Evolutionary conservation across 2,888 invertebrate genomes (phyloP).

Genomic region (Ophion costatus): DNA sequence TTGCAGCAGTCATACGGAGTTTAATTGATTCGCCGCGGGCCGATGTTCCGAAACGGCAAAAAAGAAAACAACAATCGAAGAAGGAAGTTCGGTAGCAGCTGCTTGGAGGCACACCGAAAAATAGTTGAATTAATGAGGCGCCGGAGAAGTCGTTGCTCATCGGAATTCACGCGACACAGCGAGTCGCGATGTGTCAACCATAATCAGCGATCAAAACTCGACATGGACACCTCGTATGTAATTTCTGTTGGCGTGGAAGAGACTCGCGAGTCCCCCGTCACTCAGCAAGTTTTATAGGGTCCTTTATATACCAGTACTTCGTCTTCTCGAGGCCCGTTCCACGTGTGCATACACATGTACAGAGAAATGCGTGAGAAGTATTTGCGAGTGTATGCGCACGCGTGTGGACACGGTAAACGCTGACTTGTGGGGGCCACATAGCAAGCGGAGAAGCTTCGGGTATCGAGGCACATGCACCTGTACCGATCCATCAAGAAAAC

Average conservation of each 20-base stretch:
- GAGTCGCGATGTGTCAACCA: conserved; percentile 53
- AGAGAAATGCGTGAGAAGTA: background rate
- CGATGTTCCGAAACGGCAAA: conserved; percentile 2
- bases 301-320: conserved; percentile 34
- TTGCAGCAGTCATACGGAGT: background rate
- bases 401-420: conserved; percentile 67
- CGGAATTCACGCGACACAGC: conserved; percentile 47
- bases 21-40: conserved; percentile 17
- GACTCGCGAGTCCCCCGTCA: conserved; percentile 56
- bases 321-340: conserved; percentile 19
- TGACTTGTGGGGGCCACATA: conserved; percentile 61
- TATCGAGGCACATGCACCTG: conserved; percentile 77
- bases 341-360: conserved; percentile 29
- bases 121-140: conserved; percentile 66
- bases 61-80: conserved; percentile 9
- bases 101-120: conserved; percentile 23
- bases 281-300: conserved; percentile 62
- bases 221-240: conserved; percentile 62
- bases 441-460: conserved; percentile 67
- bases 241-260: conserved; percentile 54
- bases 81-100: conserved; percentile 27
- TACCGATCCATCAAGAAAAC: conserved; percentile 77
- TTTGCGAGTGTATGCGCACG: conserved; percentile 17
- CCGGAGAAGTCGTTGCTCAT: conserved; percentile 43
- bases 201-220: conserved; percentile 61